These are phyloP conservation scores for Procambarus virginalis DNA, from an alignment of 1,140 invertebrate genomes.

Conservation along the genomic window DNA sequence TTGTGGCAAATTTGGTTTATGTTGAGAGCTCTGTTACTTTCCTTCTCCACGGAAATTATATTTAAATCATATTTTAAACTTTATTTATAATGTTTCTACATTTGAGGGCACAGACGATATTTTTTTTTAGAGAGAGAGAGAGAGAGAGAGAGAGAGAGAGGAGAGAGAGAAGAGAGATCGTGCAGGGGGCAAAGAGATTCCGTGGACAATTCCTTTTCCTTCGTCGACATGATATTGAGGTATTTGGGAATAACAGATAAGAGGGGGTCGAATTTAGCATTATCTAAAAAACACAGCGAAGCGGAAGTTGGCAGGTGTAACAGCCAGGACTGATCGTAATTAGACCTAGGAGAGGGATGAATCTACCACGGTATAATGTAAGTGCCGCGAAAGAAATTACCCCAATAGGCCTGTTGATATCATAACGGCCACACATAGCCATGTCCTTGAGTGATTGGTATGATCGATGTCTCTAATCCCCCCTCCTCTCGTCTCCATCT, in stretches of 20 bases:
- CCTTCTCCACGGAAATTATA: no score
- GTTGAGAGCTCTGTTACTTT: no score
- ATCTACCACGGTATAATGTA: not conserved
- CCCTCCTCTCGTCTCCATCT: not conserved
- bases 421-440: not conserved
- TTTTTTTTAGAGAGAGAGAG: no score
- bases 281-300: not conserved
- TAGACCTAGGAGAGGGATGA: not conserved
- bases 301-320: not conserved
- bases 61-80: no score
- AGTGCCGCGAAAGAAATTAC: not conserved
- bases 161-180: no score
- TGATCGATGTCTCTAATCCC: not conserved
- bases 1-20: no score
- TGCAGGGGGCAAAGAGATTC: no score
- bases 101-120: no score
- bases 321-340: not conserved
- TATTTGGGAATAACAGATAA: not conserved
- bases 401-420: not conserved
- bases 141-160: conserved; percentile 2
- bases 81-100: no score
- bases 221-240: not conserved
- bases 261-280: not conserved
- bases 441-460: not conserved
- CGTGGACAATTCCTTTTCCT: not conserved